These are phyloP conservation scores for Boleophthalmus pectinirostris DNA, from an alignment of 2,113 vertebrate species.

Conservation along the genomic window DNA sequence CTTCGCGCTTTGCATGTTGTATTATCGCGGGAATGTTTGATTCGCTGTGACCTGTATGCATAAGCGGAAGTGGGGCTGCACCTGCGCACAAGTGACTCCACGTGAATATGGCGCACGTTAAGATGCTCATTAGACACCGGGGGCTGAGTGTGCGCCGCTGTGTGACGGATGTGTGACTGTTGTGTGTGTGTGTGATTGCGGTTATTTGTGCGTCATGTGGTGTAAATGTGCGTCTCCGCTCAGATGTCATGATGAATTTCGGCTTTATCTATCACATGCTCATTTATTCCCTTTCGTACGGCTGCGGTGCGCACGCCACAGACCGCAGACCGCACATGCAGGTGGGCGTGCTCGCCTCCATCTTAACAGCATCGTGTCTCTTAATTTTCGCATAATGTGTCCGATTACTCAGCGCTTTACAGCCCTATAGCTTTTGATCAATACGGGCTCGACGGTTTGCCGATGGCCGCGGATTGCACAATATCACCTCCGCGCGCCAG, in stretches of 20 bases:
- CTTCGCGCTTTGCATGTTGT: constrained; percentile 77
- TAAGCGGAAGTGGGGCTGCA: constrained; percentile 28
- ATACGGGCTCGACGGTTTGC: constrained; percentile 65
- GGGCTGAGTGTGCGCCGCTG: background rate
- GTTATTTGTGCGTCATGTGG: background rate
- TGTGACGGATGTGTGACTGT: background rate
- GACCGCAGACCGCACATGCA: constrained; percentile 35
- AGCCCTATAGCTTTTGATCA: constrained; percentile 68
- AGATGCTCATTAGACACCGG: background rate
- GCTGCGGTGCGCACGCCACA: background rate
- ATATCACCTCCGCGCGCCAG: constrained; percentile 54
- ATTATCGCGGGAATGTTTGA: constrained; percentile 79
- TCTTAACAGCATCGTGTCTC: constrained; percentile 29
- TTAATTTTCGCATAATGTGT: constrained; percentile 40
- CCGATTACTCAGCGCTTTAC: constrained; percentile 26
- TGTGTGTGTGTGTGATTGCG: background rate
- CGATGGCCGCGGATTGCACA: constrained; percentile 67
- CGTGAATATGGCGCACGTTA: background rate
- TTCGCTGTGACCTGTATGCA: constrained; percentile 57
- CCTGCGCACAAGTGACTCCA: constrained; percentile 5
- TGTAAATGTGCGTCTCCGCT: background rate
- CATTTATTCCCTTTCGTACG: constrained; percentile 6
- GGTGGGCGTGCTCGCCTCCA: constrained; percentile 18
- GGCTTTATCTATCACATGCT: background rate
- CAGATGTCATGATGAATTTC: background rate